Evolutionary conservation across 2,113 vertebrate species (phyloP).

Genomic region (Tretioscincus oriximinensis): DNA sequence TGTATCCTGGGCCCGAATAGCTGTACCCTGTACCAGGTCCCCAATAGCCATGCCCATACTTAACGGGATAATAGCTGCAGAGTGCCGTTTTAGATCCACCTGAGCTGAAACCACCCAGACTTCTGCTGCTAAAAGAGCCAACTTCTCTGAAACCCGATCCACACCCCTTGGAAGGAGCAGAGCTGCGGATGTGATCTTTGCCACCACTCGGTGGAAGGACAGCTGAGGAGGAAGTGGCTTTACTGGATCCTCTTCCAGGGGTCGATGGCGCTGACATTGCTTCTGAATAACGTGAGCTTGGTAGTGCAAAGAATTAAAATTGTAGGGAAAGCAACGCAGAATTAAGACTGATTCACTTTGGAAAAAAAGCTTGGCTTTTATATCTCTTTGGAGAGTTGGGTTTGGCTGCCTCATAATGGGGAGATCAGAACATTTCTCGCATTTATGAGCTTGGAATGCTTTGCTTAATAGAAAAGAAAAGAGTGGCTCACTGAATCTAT

Average conservation of each 20-base stretch:
- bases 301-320: background rate
- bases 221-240: background rate
- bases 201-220: background rate
- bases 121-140: conserved; percentile 32
- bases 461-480: conserved; percentile 51
- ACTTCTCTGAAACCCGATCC: background rate
- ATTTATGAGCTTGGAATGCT: conserved; percentile 69
- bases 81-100: background rate
- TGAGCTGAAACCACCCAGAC: conserved; percentile 32
- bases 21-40: conserved; percentile 38
- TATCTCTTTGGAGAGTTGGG: background rate
- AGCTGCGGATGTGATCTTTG: background rate
- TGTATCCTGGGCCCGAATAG: conserved; percentile 49
- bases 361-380: background rate
- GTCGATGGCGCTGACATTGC: conserved; percentile 32
- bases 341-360: background rate
- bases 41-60: background rate
- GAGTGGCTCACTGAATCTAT: conserved; percentile 53
- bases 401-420: conserved; percentile 40
- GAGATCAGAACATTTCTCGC: conserved; percentile 19
- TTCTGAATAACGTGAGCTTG: background rate
- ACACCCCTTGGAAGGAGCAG: background rate
- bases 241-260: conserved; percentile 10
- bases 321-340: background rate
- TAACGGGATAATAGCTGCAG: background rate